Conservation (phyloP, 2,113 vertebrate species). For the Brevimyrus niger region DNA sequence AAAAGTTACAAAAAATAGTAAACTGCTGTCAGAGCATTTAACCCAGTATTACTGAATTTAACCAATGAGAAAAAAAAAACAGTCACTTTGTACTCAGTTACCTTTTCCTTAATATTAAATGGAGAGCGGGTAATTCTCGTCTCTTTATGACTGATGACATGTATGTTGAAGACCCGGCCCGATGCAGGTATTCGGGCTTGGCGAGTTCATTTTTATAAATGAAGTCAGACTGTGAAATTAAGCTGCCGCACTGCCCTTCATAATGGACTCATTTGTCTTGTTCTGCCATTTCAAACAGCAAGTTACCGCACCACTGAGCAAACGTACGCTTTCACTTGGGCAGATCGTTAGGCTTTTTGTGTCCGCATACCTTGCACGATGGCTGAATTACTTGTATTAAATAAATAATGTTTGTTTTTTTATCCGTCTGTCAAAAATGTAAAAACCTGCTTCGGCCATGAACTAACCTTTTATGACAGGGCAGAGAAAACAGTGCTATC, state of each 20-base stretch:
- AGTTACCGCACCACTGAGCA: constrained; percentile 4
- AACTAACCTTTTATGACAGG: not conserved
- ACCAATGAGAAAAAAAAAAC: not conserved
- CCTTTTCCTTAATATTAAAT: not conserved
- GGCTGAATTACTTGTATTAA: not conserved
- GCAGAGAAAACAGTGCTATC: not conserved
- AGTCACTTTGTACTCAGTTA: not conserved
- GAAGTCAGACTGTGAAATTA: not conserved
- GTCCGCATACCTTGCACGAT: not conserved
- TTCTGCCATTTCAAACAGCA: constrained; percentile 4
- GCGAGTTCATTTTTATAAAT: constrained; percentile 6
- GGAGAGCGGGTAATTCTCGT: not conserved
- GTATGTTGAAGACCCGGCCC: not conserved
- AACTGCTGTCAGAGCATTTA: not conserved
- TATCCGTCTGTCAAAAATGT: not conserved
- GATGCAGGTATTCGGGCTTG: not conserved
- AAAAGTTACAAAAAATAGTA: not conserved
- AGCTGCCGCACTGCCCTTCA: not conserved
- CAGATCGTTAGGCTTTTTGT: not conserved
- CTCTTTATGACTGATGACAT: not conserved
- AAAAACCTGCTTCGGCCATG: not conserved
- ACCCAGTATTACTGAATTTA: not conserved
- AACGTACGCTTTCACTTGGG: not conserved
- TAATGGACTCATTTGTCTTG: constrained; percentile 8
- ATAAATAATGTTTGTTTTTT: not conserved